Percentiles rank a stretch among this genome's conserved stretches.
phyloP scores from a whole-genome alignment of 2,797 vertebrate genomes.

The Phoebastria nigripes region DNA sequence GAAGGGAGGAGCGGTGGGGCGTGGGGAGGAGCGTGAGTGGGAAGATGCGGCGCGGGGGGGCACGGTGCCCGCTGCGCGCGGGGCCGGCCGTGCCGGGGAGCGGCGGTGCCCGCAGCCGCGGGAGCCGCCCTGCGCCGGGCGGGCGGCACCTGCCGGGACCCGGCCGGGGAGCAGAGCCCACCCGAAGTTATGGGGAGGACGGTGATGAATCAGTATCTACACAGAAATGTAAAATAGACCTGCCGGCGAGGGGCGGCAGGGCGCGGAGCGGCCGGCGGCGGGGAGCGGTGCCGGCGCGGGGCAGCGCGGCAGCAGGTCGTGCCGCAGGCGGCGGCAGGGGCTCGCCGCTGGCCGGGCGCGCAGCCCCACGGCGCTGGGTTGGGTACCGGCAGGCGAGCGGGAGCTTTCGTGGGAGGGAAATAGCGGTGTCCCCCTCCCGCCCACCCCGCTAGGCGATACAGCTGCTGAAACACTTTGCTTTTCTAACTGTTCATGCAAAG shows the following conservation, averaged over 20 bases:
- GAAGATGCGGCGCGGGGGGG: not conserved
- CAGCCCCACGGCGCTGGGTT: not conserved
- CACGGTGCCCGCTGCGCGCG: not conserved
- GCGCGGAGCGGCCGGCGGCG: not conserved
- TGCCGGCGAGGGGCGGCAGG: not conserved
- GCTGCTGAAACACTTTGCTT: not conserved
- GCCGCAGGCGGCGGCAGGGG: not conserved
- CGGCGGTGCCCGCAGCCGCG: not conserved
- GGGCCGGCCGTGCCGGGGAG: not conserved
- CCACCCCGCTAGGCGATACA: not conserved
- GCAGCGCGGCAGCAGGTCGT: not conserved
- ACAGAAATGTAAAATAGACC: fast-evolving
- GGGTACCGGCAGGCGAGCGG: not conserved
- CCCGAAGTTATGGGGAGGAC: not conserved
- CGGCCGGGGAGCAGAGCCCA: not conserved
- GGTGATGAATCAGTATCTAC: fast-evolving
- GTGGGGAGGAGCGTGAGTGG: not conserved
- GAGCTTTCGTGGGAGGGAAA: not conserved
- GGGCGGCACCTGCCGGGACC: not conserved
- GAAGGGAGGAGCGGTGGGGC: not conserved
- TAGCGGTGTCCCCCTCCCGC: not conserved
- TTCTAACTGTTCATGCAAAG: fast-evolving
- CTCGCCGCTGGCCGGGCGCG: not conserved
- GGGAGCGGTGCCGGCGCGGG: not conserved
- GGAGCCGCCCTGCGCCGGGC: not conserved